A percentile compares a stretch with the other conserved stretches of the same genome.
phyloP scores from a whole-genome alignment of 2,888 invertebrate genomes.

The Rapana venosa region DNA sequence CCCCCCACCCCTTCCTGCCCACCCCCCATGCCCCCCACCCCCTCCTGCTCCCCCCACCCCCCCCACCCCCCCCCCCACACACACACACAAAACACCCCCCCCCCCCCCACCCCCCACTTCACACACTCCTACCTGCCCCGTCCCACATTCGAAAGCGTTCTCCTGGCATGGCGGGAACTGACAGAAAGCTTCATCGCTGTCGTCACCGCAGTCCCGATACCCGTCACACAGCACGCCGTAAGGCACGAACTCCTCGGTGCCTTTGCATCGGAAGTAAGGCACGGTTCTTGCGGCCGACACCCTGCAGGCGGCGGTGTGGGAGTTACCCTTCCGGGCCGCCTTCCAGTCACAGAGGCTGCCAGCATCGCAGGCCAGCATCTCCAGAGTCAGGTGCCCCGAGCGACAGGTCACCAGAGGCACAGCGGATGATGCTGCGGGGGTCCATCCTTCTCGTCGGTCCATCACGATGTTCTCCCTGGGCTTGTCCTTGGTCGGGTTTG shows the following conservation, averaged over 20 bases:
- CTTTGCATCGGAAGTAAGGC: background rate
- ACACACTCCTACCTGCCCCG: background rate
- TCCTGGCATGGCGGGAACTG: background rate
- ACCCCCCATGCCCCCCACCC: too few species aligned
- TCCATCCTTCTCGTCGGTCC: too few species aligned
- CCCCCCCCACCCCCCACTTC: too few species aligned
- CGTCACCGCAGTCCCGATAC: background rate
- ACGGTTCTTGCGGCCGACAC: background rate
- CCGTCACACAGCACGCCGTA: background rate
- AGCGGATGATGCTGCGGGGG: background rate
- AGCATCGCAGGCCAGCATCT: background rate
- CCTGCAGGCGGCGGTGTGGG: background rate
- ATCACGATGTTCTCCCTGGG: background rate
- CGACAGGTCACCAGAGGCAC: background rate
- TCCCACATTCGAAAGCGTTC: background rate
- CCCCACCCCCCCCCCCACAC: too few species aligned
- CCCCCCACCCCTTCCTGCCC: too few species aligned
- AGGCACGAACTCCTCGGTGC: background rate
- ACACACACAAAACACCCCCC: too few species aligned
- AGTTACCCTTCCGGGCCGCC: background rate
- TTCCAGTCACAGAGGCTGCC: background rate
- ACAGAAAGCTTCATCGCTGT: slow-evolving; percentile 1
- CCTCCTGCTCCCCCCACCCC: too few species aligned
- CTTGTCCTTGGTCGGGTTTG: too few species aligned
- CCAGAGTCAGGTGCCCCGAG: background rate